Percentiles rank a stretch among this genome's conserved stretches.
Evolutionary conservation across 1,140 invertebrate genomes (phyloP).

Genomic region (Phymastichus coffea): DNA sequence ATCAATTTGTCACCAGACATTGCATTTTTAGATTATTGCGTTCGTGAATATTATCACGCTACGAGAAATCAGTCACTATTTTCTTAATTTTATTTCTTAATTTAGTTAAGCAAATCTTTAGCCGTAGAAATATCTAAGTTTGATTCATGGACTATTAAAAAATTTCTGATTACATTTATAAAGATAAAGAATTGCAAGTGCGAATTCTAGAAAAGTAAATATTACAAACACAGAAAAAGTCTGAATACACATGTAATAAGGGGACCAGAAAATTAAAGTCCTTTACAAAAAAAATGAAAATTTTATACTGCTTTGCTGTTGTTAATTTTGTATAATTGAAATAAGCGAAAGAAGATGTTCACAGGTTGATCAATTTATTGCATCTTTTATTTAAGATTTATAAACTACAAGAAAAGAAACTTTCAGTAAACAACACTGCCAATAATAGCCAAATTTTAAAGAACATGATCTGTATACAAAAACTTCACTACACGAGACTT

Average conservation of each 20-base stretch:
- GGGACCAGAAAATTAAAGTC: constrained; percentile 6
- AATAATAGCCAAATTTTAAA: constrained; percentile 31
- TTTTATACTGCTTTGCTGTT: constrained; percentile 6
- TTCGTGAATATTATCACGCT: constrained; percentile 16
- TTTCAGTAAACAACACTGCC: constrained; percentile 27
- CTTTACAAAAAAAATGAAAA: neutral
- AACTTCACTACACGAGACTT: neutral
- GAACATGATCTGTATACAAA: neutral
- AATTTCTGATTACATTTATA: no score
- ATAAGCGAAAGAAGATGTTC: no score
- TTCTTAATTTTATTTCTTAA: constrained; percentile 24
- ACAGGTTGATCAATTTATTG: no score
- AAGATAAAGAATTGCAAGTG: no score
- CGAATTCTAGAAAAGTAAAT: no score
- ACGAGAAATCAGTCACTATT: constrained; percentile 23
- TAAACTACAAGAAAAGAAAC: no score
- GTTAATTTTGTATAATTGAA: no score
- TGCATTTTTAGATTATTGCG: constrained; percentile 22
- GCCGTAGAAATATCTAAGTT: no score
- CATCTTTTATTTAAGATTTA: no score
- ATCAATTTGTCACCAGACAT: constrained; percentile 23
- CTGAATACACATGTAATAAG: neutral
- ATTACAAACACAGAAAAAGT: no score
- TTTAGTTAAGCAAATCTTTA: constrained; percentile 11
- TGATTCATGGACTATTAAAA: no score